phyloP scores from a whole-genome alignment of 2,113 vertebrate genomes.

The Lophius piscatorius region DNA sequence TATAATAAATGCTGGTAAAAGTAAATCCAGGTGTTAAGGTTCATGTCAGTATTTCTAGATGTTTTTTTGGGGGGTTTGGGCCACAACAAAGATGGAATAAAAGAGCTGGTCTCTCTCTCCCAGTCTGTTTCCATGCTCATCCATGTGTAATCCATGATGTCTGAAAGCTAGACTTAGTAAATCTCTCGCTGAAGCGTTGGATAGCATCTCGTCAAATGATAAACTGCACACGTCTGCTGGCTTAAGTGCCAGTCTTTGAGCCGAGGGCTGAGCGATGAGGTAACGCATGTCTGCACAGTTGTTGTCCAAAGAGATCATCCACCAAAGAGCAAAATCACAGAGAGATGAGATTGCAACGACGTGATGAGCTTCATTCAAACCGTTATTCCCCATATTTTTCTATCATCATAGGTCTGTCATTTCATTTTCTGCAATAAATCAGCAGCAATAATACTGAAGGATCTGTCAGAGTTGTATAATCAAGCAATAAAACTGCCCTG shows the following conservation, averaged over 20 bases:
- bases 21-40: neutral
- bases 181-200: constrained; percentile 28
- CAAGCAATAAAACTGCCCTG: too few species aligned
- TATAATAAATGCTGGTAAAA: too few species aligned
- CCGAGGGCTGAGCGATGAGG: constrained; percentile 27
- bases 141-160: constrained; percentile 30
- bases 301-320: neutral
- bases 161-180: constrained; percentile 29
- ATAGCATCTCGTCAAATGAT: constrained; percentile 38
- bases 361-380: neutral
- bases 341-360: neutral
- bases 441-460: neutral
- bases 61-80: too few species aligned
- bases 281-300: constrained; percentile 12
- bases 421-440: too few species aligned
- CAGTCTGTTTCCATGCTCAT: constrained; percentile 30
- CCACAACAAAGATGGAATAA: constrained; percentile 18
- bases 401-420: neutral
- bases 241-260: constrained; percentile 32
- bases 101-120: constrained; percentile 7
- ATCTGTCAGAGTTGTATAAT: neutral
- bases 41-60: too few species aligned
- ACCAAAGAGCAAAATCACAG: constrained; percentile 4
- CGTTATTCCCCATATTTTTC: neutral
- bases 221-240: constrained; percentile 51